Evolutionary conservation across 2,113 vertebrate species (phyloP), one percentile per base, ranked within the genome.

Genomic region (Pao palembangensis): DNA sequence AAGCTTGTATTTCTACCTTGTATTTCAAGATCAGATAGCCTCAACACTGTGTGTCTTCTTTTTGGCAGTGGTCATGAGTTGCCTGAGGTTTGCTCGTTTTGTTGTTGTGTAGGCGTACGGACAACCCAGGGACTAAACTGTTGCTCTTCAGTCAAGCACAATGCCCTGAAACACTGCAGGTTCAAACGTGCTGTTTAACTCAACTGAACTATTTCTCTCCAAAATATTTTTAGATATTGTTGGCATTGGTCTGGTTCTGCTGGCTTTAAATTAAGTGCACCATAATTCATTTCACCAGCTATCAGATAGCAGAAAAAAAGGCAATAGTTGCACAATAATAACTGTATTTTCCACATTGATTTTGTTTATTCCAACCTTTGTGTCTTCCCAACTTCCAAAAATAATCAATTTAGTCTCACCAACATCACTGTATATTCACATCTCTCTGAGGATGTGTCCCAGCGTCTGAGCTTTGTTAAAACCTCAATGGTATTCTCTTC

Each of bases 71-170:
- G 55, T 23, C 38, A 43, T 38, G 43, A 25, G 64, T 63, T 51
- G 75, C 83, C 69, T 77, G 42, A 64, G 78, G 64, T 71, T 74
- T 49, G 53, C 48, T 66, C 19, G 54, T 61, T 55, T 75, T 63
- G 17, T 54, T 31, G 55, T 62, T 69, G 73, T 66, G 76, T 80
- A 69, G 71, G 71, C 50, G 60, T 57, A 18, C 16, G 18, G 65
- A 62, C 55, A 60, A 69, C 63, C 19, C 19, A 17, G 2, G 15
- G 67, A 69, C 55, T 65, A 48, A 74, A 73, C 65, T 63, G 61
- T 41, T 79, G 48, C 51, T 67, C 55, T 28, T 25, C 20, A 57
- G 50, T 46, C 41, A 55, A 47, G 65, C 58, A 61, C 58, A 48
- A n/a, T 21, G 48, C 31, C 52, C 61, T 66, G 17, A 48, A 68